Conservation (phyloP, 2,113 vertebrate genomes). For the Eulemur rufifrons region DNA sequence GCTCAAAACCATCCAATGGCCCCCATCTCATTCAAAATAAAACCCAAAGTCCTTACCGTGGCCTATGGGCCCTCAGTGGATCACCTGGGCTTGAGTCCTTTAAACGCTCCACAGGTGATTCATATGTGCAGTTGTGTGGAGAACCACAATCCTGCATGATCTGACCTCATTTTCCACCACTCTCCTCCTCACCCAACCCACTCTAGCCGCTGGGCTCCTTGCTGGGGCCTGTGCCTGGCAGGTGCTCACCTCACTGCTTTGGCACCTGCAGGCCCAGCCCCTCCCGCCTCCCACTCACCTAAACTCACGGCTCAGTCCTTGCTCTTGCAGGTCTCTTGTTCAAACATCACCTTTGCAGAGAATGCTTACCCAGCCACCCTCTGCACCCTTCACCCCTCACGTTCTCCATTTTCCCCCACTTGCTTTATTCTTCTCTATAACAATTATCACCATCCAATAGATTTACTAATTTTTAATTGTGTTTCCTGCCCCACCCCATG, state of each 20-base stretch:
- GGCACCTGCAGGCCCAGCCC: no score
- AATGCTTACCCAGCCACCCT: no score
- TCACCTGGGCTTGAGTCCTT: neutral
- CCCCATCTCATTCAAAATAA: neutral
- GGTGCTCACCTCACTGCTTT: neutral
- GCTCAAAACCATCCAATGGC: neutral
- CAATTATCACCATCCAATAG: neutral
- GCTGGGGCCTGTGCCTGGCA: neutral
- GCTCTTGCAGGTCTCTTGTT: neutral
- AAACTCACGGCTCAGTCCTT: neutral
- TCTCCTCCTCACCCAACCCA: neutral
- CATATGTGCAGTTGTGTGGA: rapidly evolving
- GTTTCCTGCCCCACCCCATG: neutral
- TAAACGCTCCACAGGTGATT: neutral
- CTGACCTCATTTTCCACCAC: neutral
- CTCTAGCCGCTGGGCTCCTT: neutral
- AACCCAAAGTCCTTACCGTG: neutral
- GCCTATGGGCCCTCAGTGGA: neutral
- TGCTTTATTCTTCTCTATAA: neutral
- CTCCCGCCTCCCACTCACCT: no score
- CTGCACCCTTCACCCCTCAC: neutral
- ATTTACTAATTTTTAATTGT: neutral
- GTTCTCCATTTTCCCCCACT: neutral
- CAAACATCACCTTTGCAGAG: neutral
- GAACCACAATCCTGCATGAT: neutral